Conservation (phyloP, 1,140 invertebrate genomes). For the Diploscapter pachys region DNA sequence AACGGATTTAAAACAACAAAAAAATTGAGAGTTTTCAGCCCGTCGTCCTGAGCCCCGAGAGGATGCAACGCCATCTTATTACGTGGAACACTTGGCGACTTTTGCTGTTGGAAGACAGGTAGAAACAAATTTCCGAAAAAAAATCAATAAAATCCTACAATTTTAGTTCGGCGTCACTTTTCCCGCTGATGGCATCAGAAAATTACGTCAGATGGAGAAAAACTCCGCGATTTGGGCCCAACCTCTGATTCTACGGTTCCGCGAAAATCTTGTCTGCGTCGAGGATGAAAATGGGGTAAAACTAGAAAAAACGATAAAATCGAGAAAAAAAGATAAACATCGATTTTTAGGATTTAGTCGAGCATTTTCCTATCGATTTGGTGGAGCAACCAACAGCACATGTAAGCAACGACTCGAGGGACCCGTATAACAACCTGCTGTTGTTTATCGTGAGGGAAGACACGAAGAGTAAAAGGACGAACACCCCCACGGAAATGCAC, state of each 20-base stretch:
- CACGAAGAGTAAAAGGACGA: slow-evolving; percentile 61
- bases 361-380: slow-evolving; percentile 83
- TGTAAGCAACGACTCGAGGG: slow-evolving; percentile 88
- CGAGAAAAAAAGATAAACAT: too few species aligned
- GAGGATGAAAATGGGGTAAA: slow-evolving; percentile 90
- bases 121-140: too few species aligned
- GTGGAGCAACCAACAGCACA: slow-evolving; percentile 93
- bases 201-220: slow-evolving; percentile 71
- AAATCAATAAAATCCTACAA: too few species aligned
- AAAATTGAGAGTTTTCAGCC: slow-evolving; percentile 1
- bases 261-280: slow-evolving; percentile 79
- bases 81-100: slow-evolving; percentile 93
- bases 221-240: slow-evolving; percentile 94
- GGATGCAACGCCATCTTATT: slow-evolving; percentile 69
- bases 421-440: slow-evolving; percentile 96
- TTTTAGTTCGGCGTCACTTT: slow-evolving; percentile 57
- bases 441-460: slow-evolving; percentile 81
- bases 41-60: slow-evolving; percentile 19
- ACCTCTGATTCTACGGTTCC: slow-evolving; percentile 86
- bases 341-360: slow-evolving; percentile 73
- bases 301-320: neutral
- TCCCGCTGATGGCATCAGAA: slow-evolving; percentile 81
- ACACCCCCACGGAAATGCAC: slow-evolving; percentile 81
- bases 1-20: neutral
- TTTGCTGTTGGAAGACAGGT: slow-evolving; percentile 73